These are phyloP conservation scores for Pterocles gutturalis DNA, from an alignment of 2,113 vertebrate species.

Conservation along the genomic window DNA sequence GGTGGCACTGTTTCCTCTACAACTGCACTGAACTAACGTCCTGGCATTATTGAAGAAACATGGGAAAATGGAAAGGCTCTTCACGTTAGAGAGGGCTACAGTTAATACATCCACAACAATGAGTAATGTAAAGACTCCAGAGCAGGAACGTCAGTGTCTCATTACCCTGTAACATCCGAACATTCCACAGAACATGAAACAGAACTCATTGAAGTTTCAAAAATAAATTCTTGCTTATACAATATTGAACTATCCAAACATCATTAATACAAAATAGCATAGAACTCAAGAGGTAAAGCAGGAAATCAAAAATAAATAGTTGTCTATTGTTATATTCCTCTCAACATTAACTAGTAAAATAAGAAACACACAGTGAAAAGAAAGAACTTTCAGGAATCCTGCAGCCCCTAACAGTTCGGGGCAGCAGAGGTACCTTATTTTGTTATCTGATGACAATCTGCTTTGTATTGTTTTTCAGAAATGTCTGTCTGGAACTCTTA, in stretches of 20 bases:
- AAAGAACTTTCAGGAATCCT: neutral
- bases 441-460: neutral
- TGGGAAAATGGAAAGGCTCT: neutral
- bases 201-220: neutral
- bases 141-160: neutral
- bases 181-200: fast-evolving
- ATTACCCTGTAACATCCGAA: neutral
- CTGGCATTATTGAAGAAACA: neutral
- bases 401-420: neutral
- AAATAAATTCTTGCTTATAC: neutral
- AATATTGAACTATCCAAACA: neutral
- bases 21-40: neutral
- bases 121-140: neutral
- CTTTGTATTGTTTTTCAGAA: neutral
- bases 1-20: constrained; percentile 1
- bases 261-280: neutral
- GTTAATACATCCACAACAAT: neutral
- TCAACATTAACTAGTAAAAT: neutral
- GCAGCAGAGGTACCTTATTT: neutral
- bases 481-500: neutral
- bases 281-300: neutral
- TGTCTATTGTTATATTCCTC: neutral
- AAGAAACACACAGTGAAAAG: neutral
- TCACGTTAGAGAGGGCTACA: neutral
- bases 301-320: neutral